These are phyloP conservation scores for Cotesia typhae DNA, from an alignment of 1,140 invertebrate species.

Conservation along the genomic window DNA sequence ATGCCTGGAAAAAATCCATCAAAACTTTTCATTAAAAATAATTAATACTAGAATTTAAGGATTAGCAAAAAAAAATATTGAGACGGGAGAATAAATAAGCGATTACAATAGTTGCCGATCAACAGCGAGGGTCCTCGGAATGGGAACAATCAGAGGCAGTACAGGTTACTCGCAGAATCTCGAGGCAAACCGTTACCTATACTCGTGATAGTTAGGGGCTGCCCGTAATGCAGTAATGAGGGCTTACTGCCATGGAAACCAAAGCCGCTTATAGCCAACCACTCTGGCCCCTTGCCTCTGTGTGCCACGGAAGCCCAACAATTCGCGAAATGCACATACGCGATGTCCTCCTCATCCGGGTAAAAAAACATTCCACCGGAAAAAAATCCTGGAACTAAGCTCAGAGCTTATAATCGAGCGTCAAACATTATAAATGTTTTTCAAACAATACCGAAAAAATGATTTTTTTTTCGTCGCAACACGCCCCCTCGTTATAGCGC, in stretches of 20 bases:
- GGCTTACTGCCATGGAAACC: conserved; percentile 68
- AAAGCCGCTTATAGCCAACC: conserved; percentile 66
- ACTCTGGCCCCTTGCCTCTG: conserved; percentile 50
- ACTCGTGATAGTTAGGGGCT: conserved; percentile 63
- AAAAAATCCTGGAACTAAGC: conserved; percentile 1
- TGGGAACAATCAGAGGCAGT: background rate
- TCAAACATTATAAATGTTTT: background rate
- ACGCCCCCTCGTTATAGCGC: conserved; percentile 59
- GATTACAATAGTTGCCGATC: background rate
- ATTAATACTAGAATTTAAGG: no score
- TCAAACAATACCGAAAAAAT: no score
- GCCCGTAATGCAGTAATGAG: conserved; percentile 67
- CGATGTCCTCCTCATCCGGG: conserved; percentile 55
- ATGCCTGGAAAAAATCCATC: no score
- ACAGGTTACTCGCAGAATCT: conserved; percentile 9
- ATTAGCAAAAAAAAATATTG: no score
- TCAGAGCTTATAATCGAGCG: background rate
- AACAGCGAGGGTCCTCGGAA: background rate
- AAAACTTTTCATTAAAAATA: no score
- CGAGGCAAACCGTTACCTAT: conserved; percentile 39
- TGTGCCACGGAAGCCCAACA: background rate
- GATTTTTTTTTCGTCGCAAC: conserved; percentile 39
- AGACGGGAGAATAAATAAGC: no score
- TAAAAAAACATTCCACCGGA: conserved; percentile 35
- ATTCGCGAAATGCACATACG: conserved; percentile 46